Percentiles rank a stretch among this genome's conserved stretches.
Evolutionary conservation across 2,888 invertebrate genomes (phyloP).

Genomic region (Platynereis dumerilii): DNA sequence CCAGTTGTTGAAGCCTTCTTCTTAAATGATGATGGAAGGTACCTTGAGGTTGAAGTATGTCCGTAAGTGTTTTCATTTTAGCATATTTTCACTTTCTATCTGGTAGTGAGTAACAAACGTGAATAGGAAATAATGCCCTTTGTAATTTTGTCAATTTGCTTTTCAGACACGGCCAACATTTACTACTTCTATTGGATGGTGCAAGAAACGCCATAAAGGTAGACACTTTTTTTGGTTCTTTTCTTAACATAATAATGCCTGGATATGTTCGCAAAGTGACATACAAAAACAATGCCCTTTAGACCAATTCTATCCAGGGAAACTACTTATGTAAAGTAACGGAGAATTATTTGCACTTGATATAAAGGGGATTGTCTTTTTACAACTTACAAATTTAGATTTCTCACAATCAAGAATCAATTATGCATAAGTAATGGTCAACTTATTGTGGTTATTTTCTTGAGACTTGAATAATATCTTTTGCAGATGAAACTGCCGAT

Average conservation of each 20-base stretch:
- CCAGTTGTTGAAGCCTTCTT: slow-evolving; percentile 67
- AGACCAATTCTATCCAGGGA: too few relatives aligned
- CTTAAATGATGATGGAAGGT: slow-evolving; percentile 64
- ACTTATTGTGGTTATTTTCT: too few relatives aligned
- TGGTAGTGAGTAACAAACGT: background rate
- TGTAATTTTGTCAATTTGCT: background rate
- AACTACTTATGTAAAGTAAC: too few relatives aligned
- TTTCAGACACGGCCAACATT: slow-evolving; percentile 63
- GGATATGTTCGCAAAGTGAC: too few relatives aligned
- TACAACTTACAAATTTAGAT: too few relatives aligned
- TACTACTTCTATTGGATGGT: slow-evolving; percentile 64
- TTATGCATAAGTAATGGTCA: too few relatives aligned
- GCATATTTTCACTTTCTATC: background rate
- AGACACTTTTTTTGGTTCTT: slow-evolving; percentile 10
- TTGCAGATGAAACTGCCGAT: slow-evolving; percentile 59
- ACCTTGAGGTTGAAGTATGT: slow-evolving; percentile 66
- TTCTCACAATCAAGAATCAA: too few relatives aligned
- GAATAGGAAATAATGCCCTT: too few relatives aligned
- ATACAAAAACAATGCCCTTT: too few relatives aligned
- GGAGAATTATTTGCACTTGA: too few relatives aligned
- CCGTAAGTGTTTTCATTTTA: slow-evolving; percentile 63
- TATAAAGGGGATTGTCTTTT: too few relatives aligned
- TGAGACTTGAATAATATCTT: background rate
- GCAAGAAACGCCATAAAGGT: slow-evolving; percentile 63
- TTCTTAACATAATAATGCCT: too few relatives aligned